Evolutionary conservation across 2,797 vertebrate genomes (phyloP).

Genomic region (Myotis vivesi): DNA sequence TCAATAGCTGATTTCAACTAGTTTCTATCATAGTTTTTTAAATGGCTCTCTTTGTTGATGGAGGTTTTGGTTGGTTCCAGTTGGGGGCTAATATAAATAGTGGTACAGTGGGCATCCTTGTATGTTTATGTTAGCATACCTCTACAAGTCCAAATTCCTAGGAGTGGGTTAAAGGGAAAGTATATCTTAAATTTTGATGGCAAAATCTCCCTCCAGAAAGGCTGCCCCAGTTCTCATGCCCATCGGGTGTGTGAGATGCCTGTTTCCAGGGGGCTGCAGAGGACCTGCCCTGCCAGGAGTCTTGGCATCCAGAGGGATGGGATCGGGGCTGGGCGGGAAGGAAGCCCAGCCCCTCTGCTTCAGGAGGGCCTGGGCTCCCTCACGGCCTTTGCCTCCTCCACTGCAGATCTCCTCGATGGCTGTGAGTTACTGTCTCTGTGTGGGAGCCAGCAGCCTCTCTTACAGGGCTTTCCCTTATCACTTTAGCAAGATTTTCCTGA

Average conservation of each 20-base stretch:
- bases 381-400: neutral
- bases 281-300: neutral
- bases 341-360: neutral
- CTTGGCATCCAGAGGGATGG: neutral
- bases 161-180: neutral
- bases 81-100: neutral
- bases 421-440: neutral
- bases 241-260: neutral
- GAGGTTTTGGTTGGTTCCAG: neutral
- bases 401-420: neutral
- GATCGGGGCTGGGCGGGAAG: rapidly evolving
- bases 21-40: neutral
- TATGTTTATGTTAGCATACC: neutral
- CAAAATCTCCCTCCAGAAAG: slow-evolving; percentile 13
- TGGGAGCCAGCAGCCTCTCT: neutral
- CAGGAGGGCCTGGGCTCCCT: neutral
- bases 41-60: neutral
- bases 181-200: neutral
- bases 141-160: neutral
- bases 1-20: neutral
- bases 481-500: neutral
- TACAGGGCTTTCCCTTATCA: neutral
- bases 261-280: neutral
- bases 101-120: neutral
- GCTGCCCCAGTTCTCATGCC: neutral